Base-by-base conservation (phyloP, 2,113 vertebrate genomes). In the Nothoprocta pentlandii region DNA sequence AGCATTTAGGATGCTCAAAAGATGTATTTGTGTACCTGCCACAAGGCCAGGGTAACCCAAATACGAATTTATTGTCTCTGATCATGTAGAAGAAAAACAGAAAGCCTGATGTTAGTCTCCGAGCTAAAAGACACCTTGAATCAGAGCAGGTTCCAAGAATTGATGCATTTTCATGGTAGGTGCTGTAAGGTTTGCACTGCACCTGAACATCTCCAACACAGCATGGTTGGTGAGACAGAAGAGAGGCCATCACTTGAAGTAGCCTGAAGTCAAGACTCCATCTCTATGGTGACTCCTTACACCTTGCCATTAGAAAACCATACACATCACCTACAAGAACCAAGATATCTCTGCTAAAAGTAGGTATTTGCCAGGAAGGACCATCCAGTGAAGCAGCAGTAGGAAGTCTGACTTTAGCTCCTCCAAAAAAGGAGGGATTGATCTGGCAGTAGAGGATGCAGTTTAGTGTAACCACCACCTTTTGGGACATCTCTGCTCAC, bases 1-100 rank as follows among this genome's bases (percentile, higher is more conserved):
- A 59, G 47, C 61, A 78, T 92, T 86, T 49, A 75, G 4, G 10
- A 36, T 25, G 62, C 32, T 54, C 58, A 67, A 59, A 67, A 53
- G 23, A 69, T 23, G 53, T 46, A 30, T 56, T n/a, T 76, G 53
- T 49, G 36, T 81, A 81, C 69, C 62, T 81, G 69, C 30, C 74
- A 84, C 77, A 15, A 56, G 10, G 42, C 54, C 93, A 89, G 90
- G 74, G 74, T 84, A 86, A 94, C 67, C 69, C 53, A 68, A 80
- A 81, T 20, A 95, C 4, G 81, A 90, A 89, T 51, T 32, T 80
- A 51, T 15, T 81, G 75, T 59, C 54, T 92, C 74, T 75, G 42
- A 94, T 87, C 69, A 58, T 4, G 66, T 23, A n/a, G 76, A 39
- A 83, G 53, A 49, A 80, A 85, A 80, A 63, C 64, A 34, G 21